A percentile compares a stretch with the other conserved stretches of the same genome.
phyloP scores from a whole-genome alignment of 2,888 invertebrate genomes.

The Metalampra italica region DNA sequence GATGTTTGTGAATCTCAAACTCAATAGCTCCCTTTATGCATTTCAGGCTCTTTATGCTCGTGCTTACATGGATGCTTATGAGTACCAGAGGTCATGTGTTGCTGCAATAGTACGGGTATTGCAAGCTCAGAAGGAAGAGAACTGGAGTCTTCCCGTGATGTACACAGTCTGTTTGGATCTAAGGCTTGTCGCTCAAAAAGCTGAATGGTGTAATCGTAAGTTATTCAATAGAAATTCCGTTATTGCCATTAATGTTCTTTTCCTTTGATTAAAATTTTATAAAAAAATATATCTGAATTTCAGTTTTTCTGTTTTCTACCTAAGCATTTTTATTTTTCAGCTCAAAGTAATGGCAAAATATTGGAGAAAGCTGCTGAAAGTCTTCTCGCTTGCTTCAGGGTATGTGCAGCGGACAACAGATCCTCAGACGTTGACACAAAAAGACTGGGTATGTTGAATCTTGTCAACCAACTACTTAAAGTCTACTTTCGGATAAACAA shows the following conservation, averaged over 20 bases:
- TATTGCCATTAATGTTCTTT: too few relatives aligned
- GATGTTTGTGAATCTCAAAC: too few relatives aligned
- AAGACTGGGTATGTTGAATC: conserved; percentile 95
- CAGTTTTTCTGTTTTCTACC: too few relatives aligned
- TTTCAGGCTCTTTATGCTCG: conserved; percentile 59
- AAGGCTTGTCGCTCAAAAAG: conserved; percentile 88
- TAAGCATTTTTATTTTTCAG: conserved; percentile 34
- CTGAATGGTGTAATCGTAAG: conserved; percentile 77
- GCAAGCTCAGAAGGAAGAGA: conserved; percentile 94
- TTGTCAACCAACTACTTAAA: conserved; percentile 98
- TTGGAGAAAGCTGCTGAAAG: conserved; percentile 96
- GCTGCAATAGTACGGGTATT: conserved; percentile 89
- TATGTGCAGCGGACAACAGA: conserved; percentile 96
- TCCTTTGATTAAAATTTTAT: too few relatives aligned
- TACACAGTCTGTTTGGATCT: conserved; percentile 93
- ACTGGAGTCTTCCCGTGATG: conserved; percentile 98
- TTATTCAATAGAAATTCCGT: conserved; percentile 10
- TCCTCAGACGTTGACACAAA: conserved; percentile 95
- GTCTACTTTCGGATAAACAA: conserved; percentile 95
- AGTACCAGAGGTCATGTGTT: conserved; percentile 86
- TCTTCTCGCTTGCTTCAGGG: conserved; percentile 94
- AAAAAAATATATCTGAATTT: too few relatives aligned
- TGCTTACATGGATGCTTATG: conserved; percentile 84
- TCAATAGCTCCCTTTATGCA: too few relatives aligned
- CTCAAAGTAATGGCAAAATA: conserved; percentile 81